Evolutionary conservation across 1,140 invertebrate genomes (phyloP).

Genomic region (Colletes latitarsis): DNA sequence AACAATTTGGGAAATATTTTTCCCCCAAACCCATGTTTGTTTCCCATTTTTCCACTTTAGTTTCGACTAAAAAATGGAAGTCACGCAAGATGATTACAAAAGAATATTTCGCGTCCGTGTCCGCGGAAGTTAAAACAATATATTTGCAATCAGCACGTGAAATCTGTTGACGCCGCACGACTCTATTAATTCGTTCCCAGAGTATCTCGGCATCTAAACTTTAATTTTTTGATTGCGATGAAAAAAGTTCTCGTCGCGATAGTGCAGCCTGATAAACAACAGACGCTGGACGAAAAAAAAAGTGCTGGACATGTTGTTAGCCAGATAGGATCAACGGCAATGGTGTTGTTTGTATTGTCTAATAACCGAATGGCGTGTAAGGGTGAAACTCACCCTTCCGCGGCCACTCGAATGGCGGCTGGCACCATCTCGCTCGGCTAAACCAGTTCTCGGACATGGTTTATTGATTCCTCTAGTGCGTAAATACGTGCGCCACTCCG

Average conservation of each 20-base stretch:
- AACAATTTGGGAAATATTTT: too few species aligned
- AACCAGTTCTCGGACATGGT: conserved; percentile 58
- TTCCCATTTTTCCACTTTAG: too few species aligned
- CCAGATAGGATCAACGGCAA: conserved; percentile 1
- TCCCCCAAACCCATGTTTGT: too few species aligned
- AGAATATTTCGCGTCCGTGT: too few species aligned
- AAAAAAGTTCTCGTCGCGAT: background rate
- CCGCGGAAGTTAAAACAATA: too few species aligned
- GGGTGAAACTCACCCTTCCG: conserved; percentile 38
- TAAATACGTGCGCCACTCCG: conserved; percentile 55
- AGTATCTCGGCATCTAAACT: too few species aligned
- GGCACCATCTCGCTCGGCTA: conserved; percentile 45
- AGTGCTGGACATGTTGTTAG: background rate
- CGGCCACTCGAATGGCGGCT: conserved; percentile 29
- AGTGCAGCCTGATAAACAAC: background rate
- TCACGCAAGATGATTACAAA: too few species aligned
- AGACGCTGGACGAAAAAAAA: background rate
- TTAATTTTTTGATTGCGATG: too few species aligned
- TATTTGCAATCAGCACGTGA: too few species aligned
- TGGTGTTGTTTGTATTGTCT: conserved; percentile 60
- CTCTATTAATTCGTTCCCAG: too few species aligned
- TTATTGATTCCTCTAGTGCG: conserved; percentile 65
- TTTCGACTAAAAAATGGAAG: too few species aligned
- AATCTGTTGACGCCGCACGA: too few species aligned
- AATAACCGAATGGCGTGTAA: conserved; percentile 64